phyloP scores from a whole-genome alignment of 2,113 vertebrate species.

The Monopterus albus region DNA sequence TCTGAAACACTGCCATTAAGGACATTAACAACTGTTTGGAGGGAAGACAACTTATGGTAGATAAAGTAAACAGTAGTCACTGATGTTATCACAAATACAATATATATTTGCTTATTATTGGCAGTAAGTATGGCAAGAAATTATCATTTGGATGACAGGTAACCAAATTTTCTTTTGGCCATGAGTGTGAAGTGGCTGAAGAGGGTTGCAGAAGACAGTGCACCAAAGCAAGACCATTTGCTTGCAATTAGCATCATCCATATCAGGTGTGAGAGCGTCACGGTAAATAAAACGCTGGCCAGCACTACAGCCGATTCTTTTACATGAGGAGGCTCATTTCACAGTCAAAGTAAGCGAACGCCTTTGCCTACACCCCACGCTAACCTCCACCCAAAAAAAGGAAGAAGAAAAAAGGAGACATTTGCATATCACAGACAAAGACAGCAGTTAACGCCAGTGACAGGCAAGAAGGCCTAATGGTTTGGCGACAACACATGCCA shows the following conservation, averaged over 20 bases:
- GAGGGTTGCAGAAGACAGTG: constrained; percentile 50
- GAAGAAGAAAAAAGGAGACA: constrained; percentile 72
- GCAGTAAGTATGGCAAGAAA: constrained; percentile 35
- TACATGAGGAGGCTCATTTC: constrained; percentile 83
- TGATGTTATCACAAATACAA: constrained; percentile 21
- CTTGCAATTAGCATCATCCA: constrained; percentile 78
- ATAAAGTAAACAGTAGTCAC: constrained; percentile 15
- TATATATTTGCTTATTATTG: constrained; percentile 20
- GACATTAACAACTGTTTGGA: constrained; percentile 72
- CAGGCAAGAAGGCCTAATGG: constrained; percentile 78
- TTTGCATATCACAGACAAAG: constrained; percentile 86
- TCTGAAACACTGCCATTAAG: constrained; percentile 87
- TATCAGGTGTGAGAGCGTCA: constrained; percentile 81
- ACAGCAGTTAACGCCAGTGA: constrained; percentile 81
- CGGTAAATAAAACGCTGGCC: constrained; percentile 78
- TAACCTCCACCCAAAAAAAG: constrained; percentile 74
- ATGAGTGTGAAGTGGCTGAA: constrained; percentile 15
- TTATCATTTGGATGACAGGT: constrained; percentile 31
- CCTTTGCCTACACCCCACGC: constrained; percentile 75
- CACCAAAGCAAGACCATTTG: constrained; percentile 73
- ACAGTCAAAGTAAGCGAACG: constrained; percentile 82
- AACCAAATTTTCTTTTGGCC: constrained; percentile 65
- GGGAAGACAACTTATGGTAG: constrained; percentile 2
- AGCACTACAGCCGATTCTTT: constrained; percentile 74
- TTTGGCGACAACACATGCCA: constrained; percentile 74